Percentiles rank a stretch among this genome's conserved stretches.
These are phyloP conservation scores for Camponotus vicinus DNA, from an alignment of 1,140 invertebrate species.

Conservation along the genomic window DNA sequence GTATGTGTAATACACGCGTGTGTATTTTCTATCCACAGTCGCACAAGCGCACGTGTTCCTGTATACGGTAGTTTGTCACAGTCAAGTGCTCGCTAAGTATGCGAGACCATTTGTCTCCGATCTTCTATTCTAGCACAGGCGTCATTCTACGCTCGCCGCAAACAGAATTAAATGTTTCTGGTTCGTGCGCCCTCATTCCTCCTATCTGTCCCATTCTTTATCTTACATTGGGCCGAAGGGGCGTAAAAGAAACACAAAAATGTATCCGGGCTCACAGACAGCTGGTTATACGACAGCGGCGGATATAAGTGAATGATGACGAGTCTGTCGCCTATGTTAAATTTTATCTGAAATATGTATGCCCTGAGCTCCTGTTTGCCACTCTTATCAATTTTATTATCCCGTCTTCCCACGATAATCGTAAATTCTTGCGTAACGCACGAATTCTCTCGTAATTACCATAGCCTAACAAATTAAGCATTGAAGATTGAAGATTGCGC, in stretches of 20 bases:
- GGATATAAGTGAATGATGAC: constrained; percentile 55
- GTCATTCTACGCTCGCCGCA: constrained; percentile 72
- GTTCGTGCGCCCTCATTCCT: constrained; percentile 2
- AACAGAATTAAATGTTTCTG: constrained; percentile 79
- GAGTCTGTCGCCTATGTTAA: constrained; percentile 31
- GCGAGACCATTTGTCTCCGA: constrained; percentile 79
- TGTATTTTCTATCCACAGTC: not conserved
- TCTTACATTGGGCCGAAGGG: constrained; percentile 24
- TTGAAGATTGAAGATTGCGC: not conserved
- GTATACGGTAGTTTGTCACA: constrained; percentile 83
- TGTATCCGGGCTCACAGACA: constrained; percentile 35
- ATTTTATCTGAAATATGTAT: constrained; percentile 53
- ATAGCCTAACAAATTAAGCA: constrained; percentile 9
- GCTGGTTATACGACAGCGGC: constrained; percentile 45
- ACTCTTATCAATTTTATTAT: constrained; percentile 44
- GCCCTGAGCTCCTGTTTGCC: not conserved
- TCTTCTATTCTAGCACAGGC: constrained; percentile 71
- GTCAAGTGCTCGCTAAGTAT: constrained; percentile 84
- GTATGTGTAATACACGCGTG: not conserved
- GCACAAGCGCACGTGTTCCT: constrained; percentile 17
- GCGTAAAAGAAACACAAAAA: constrained; percentile 37
- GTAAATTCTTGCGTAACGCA: constrained; percentile 20
- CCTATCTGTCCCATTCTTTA: constrained; percentile 54
- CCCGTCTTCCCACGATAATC: not conserved
- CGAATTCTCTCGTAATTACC: not conserved